A percentile compares a stretch with the other conserved stretches of the same genome.
These are phyloP conservation scores for Entomyzon cyanotis DNA, from an alignment of 2,113 vertebrate genomes.

Conservation along the genomic window DNA sequence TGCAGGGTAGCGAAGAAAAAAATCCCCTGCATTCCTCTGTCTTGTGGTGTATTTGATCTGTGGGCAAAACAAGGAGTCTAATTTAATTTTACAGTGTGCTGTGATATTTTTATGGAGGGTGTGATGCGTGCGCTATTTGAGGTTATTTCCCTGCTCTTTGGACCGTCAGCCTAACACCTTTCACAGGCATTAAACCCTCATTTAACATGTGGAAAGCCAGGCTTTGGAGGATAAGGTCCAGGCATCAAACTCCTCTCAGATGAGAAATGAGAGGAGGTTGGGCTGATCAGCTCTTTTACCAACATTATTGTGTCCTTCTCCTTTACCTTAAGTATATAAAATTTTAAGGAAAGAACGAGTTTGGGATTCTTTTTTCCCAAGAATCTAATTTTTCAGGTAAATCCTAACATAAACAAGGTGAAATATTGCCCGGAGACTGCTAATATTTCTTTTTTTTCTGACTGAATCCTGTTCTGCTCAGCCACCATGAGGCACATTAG, in stretches of 20 bases:
- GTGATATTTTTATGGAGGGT: conserved; percentile 40
- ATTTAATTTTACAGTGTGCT: conserved; percentile 39
- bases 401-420: neutral
- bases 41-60: conserved; percentile 46
- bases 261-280: neutral
- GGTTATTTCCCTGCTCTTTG: neutral
- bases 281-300: neutral
- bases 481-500: neutral
- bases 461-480: neutral
- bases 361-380: neutral
- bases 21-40: conserved; percentile 31
- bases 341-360: neutral
- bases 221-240: neutral
- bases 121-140: neutral
- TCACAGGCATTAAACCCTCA: neutral
- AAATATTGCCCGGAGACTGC: neutral
- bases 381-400: neutral
- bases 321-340: neutral
- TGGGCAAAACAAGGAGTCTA: conserved; percentile 19
- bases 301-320: neutral
- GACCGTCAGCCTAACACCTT: conserved; percentile 25
- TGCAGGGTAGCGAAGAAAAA: neutral
- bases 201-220: neutral
- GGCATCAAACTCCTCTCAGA: neutral
- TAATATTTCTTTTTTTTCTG: neutral